A percentile compares a stretch with the other conserved stretches of the same genome.
Evolutionary conservation across 2,888 invertebrate genomes (phyloP).

Genomic region (Cheilosia urbana): DNA sequence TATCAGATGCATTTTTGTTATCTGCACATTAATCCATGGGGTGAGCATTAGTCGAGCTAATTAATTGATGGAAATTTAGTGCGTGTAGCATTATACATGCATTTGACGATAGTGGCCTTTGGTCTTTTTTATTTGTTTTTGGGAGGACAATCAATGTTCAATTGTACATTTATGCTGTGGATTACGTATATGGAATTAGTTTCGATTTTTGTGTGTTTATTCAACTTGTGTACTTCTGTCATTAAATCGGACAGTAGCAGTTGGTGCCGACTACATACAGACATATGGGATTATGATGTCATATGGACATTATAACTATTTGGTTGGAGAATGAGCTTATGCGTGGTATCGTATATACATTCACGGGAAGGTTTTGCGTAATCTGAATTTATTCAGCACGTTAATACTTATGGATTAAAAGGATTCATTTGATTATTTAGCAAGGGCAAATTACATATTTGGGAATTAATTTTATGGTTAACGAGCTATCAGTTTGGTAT

Average conservation of each 20-base stretch:
- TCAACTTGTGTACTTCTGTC: conserved; percentile 20
- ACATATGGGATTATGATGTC: conserved; percentile 23
- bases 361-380: neutral
- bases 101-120: conserved; percentile 20
- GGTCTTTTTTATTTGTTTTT: conserved; percentile 2
- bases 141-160: neutral
- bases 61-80: conserved; percentile 43
- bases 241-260: conserved; percentile 18
- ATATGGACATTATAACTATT: neutral
- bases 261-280: neutral
- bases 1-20: conserved; percentile 16
- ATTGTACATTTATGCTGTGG: neutral
- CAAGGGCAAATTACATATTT: neutral
- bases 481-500: neutral
- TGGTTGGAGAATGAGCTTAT: neutral
- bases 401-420: conserved; percentile 5
- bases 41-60: conserved; percentile 32
- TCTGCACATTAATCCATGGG: conserved; percentile 32
- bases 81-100: conserved; percentile 16
- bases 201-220: conserved; percentile 27
- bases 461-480: neutral
- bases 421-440: conserved; percentile 9
- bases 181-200: conserved; percentile 12
- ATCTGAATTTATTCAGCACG: conserved; percentile 12
- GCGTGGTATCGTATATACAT: neutral